Evolutionary conservation across 2,113 vertebrate species (phyloP).

Genomic region (Plotosus lineatus): DNA sequence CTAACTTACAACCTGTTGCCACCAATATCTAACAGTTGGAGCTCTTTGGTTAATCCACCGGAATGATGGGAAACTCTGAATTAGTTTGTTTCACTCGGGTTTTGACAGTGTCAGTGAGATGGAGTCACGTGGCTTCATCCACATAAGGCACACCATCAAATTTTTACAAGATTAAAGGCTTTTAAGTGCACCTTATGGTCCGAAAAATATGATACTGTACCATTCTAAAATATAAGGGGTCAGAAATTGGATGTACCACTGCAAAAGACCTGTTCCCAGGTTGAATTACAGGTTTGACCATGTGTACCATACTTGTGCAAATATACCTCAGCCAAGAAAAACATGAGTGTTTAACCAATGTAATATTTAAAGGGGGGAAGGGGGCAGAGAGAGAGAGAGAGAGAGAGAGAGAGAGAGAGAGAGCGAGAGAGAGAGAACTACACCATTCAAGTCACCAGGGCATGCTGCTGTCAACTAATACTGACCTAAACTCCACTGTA

Average conservation of each 20-base stretch:
- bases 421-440: background rate
- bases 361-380: no score
- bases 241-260: background rate
- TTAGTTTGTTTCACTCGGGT: no score
- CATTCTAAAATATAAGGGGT: background rate
- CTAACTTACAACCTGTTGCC: no score
- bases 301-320: background rate
- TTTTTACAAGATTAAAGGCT: no score
- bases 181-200: no score
- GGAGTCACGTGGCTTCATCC: no score
- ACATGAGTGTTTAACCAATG: background rate
- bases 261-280: background rate
- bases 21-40: no score
- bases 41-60: no score
- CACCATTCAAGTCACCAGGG: background rate
- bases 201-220: background rate
- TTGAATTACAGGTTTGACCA: background rate
- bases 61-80: no score
- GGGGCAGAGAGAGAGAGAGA: background rate
- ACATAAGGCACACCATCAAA: no score
- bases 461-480: background rate
- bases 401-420: background rate
- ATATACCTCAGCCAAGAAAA: no score
- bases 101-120: no score
- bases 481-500: constrained; percentile 53